These are phyloP conservation scores for Molorchus minor DNA, from an alignment of 2,888 invertebrate genomes.

Conservation along the genomic window DNA sequence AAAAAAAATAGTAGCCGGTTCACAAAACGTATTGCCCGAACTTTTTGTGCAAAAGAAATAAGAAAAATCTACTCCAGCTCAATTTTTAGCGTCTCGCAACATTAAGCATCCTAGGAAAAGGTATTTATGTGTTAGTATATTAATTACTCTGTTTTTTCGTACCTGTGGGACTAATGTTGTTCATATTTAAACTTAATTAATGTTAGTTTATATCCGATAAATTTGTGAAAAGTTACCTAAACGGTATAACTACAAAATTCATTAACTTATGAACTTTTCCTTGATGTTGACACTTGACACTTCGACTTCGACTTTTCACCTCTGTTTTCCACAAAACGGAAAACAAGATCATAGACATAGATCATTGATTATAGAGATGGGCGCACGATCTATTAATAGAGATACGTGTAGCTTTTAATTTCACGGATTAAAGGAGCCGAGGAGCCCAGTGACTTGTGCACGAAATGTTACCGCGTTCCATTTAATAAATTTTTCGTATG, in stretches of 20 bases:
- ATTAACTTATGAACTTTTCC: conserved; percentile 3
- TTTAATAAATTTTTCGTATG: too few species aligned
- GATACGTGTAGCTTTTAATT: too few species aligned
- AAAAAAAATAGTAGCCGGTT: conserved; percentile 19
- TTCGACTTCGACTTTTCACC: too few species aligned
- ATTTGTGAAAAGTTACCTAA: not conserved
- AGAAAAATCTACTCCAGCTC: not conserved
- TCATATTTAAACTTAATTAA: conserved; percentile 44
- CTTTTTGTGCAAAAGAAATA: too few species aligned
- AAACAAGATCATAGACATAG: too few species aligned
- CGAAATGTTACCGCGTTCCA: too few species aligned
- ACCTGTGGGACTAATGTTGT: conserved; percentile 58
- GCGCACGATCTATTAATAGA: too few species aligned
- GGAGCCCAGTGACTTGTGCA: too few species aligned
- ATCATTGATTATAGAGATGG: too few species aligned
- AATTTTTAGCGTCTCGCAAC: not conserved
- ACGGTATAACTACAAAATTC: conserved; percentile 1
- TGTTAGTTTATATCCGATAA: conserved; percentile 3
- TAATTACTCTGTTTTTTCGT: conserved; percentile 33
- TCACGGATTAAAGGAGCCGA: too few species aligned
- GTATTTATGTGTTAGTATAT: conserved; percentile 9
- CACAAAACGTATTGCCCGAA: too few species aligned
- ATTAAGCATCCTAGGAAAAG: not conserved
- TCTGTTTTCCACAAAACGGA: too few species aligned
- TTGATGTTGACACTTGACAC: conserved; percentile 18